These are phyloP conservation scores for Gadus chalcogrammus DNA, from an alignment of 2,113 vertebrate species.

Conservation along the genomic window DNA sequence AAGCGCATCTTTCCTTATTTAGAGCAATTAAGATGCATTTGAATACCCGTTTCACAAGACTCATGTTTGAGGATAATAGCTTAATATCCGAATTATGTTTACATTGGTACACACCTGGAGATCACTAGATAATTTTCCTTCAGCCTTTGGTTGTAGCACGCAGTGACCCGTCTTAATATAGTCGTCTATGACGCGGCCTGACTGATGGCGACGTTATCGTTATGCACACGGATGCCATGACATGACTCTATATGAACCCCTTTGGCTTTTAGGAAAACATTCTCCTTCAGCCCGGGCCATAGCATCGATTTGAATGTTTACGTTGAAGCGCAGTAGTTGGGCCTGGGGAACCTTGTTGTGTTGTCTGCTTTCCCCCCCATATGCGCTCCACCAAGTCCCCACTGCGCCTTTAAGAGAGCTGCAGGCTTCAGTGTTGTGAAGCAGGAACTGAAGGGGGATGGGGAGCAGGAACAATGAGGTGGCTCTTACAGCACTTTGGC, in stretches of 20 bases:
- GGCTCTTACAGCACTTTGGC: constrained; percentile 40
- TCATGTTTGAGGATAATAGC: no score
- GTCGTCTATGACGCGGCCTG: constrained; percentile 12
- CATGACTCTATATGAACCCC: background rate
- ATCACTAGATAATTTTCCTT: no score
- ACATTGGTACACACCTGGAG: no score
- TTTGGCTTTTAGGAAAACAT: no score
- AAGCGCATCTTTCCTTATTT: no score
- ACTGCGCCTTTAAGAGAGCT: constrained; percentile 65
- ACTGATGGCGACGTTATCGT: background rate
- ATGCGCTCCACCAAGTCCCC: constrained; percentile 42
- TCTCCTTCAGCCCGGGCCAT: no score
- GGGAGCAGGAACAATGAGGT: constrained; percentile 71
- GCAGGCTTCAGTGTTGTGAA: constrained; percentile 46
- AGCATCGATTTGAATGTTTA: no score
- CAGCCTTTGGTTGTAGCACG: constrained; percentile 34
- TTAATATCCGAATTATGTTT: no score
- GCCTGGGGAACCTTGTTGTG: background rate
- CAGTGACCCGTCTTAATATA: constrained; percentile 43
- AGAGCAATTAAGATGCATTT: no score
- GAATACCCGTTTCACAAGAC: no score
- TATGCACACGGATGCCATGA: constrained; percentile 5
- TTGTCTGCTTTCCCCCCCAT: constrained; percentile 29
- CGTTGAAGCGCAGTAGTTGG: no score
- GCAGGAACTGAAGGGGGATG: constrained; percentile 59